Conservation (phyloP, 2,113 vertebrate genomes). For the Cyphomyrus plagiostoma region DNA sequence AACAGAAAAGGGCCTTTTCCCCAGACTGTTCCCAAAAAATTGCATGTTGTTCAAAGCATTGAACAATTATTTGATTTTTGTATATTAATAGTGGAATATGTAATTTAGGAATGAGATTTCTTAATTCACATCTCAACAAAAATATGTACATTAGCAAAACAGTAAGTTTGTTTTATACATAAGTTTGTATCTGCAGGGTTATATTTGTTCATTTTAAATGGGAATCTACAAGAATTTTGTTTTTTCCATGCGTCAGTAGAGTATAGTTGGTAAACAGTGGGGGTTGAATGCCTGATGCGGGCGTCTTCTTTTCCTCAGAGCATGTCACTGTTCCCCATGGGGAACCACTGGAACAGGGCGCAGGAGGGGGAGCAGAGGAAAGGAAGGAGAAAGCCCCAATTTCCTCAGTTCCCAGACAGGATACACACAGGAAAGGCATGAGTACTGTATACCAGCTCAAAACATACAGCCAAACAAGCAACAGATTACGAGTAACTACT, state of each 20-base stretch:
- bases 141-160: not conserved
- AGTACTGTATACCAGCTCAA: not conserved
- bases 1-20: not conserved
- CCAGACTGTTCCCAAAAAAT: not conserved
- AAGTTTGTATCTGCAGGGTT: not conserved
- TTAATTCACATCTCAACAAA: not conserved
- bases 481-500: not conserved
- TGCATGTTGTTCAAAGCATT: not conserved
- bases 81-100: not conserved
- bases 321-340: not conserved
- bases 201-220: not conserved
- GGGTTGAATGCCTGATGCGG: not conserved
- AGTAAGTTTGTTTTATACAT: not conserved
- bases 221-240: not conserved
- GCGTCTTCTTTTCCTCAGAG: slow-evolving; percentile 2
- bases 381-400: not conserved
- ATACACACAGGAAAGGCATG: slow-evolving; percentile 6
- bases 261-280: not conserved
- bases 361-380: slow-evolving; percentile 8
- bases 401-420: slow-evolving; percentile 10
- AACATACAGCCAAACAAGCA: not conserved
- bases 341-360: not conserved
- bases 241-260: not conserved
- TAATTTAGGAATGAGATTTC: not conserved
- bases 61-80: not conserved